Evolutionary conservation across 2,113 vertebrate species (phyloP).

Genomic region (Gobiocypris rarus): DNA sequence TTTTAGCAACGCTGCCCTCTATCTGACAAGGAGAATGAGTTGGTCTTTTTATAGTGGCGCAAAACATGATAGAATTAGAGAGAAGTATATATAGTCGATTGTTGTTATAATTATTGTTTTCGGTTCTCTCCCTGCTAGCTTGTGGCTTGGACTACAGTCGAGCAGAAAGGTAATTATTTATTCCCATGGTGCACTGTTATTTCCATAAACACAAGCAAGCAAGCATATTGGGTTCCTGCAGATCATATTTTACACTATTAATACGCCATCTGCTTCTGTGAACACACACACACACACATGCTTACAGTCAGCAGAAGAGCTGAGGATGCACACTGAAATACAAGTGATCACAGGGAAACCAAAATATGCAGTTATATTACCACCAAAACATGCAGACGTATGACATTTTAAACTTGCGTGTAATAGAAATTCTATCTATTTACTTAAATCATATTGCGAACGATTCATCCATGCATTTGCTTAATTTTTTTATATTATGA

Average conservation of each 20-base stretch:
- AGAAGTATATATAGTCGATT: slow-evolving; percentile 13
- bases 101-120: slow-evolving; percentile 60
- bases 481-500: neutral
- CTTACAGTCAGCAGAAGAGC: slow-evolving; percentile 57
- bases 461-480: neutral
- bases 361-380: neutral
- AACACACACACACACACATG: slow-evolving; percentile 64
- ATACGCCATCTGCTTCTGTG: slow-evolving; percentile 80
- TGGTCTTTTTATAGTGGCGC: neutral
- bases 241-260: slow-evolving; percentile 81
- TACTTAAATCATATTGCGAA: neutral
- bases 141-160: slow-evolving; percentile 17
- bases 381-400: neutral
- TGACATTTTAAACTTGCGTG: neutral
- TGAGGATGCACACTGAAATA: slow-evolving; percentile 53
- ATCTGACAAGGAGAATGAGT: slow-evolving; percentile 34
- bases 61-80: slow-evolving; percentile 6
- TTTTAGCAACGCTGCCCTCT: slow-evolving; percentile 43
- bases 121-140: slow-evolving; percentile 28
- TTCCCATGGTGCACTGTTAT: slow-evolving; percentile 69
- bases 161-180: slow-evolving; percentile 40
- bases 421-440: neutral
- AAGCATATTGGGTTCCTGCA: slow-evolving; percentile 77
- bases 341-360: neutral
- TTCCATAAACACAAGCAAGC: slow-evolving; percentile 76